Conservation (phyloP, 2,888 invertebrate genomes). For the Drosophila mettleri region DNA sequence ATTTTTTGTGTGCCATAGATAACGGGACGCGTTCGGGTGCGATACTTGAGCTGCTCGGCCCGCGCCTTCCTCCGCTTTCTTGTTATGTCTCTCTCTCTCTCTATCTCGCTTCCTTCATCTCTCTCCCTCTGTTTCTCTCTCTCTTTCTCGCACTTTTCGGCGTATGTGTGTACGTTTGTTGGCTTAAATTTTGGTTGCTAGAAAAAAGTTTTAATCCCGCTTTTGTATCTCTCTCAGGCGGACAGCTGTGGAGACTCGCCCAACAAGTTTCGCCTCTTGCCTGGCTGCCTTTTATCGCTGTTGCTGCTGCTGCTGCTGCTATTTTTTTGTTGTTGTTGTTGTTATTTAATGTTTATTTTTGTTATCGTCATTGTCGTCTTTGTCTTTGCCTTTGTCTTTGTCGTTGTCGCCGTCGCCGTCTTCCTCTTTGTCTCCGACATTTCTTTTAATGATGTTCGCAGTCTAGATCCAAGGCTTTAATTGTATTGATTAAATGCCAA, state of each 20-base stretch:
- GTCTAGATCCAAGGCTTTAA: conserved; percentile 67
- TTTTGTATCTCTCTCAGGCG: conserved; percentile 52
- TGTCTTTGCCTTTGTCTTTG: conserved; percentile 27
- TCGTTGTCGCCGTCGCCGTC: conserved; percentile 22
- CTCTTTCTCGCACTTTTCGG: background rate
- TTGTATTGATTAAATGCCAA: conserved; percentile 76
- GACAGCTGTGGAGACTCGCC: conserved; percentile 35
- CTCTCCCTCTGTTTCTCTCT: conserved; percentile 9
- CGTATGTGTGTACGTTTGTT: conserved; percentile 35
- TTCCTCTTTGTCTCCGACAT: conserved; percentile 39
- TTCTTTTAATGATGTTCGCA: conserved; percentile 67
- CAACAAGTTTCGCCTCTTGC: conserved; percentile 49
- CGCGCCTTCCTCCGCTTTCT: conserved; percentile 13
- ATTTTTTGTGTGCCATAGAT: conserved; percentile 56
- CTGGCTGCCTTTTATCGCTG: conserved; percentile 47
- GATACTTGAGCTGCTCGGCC: conserved; percentile 32
- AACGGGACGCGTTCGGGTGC: conserved; percentile 18
- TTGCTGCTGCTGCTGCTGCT: conserved; percentile 13
- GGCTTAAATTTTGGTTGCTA: conserved; percentile 73
- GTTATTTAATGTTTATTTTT: conserved; percentile 73
- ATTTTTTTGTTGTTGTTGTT: conserved; percentile 23
- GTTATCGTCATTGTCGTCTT: conserved; percentile 41
- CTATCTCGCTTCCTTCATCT: background rate
- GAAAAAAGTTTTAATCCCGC: conserved; percentile 74
- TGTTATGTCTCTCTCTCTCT: conserved; percentile 2